These are phyloP conservation scores for Phalacrocorax carbo DNA, from an alignment of 2,113 vertebrate genomes.

Conservation along the genomic window DNA sequence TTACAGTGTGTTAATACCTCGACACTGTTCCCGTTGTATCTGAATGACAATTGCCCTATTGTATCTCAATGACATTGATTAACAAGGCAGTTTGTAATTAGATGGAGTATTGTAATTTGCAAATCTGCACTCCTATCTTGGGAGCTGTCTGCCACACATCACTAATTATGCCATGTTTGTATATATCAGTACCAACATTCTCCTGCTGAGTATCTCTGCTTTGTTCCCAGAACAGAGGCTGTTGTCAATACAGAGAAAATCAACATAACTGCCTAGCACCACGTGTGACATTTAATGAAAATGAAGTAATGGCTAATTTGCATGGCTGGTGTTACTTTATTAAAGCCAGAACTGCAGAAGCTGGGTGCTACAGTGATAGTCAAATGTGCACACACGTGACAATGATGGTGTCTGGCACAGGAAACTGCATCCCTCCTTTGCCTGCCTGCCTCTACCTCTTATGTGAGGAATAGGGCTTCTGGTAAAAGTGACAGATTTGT, in stretches of 20 bases:
- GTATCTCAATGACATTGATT: background rate
- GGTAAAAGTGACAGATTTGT: background rate
- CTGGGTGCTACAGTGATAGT: background rate
- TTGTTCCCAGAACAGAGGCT: background rate
- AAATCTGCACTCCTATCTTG: background rate
- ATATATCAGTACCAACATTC: background rate
- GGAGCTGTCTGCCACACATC: background rate
- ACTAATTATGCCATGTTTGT: background rate
- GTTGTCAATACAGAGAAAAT: background rate
- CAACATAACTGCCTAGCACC: background rate
- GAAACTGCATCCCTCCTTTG: background rate
- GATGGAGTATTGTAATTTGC: background rate
- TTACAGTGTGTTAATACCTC: background rate
- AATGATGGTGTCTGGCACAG: background rate
- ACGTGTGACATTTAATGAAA: slow-evolving; percentile 11
- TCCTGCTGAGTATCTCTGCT: slow-evolving; percentile 7
- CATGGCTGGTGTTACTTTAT: background rate
- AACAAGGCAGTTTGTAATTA: background rate
- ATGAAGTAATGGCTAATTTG: slow-evolving; percentile 9
- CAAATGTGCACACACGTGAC: background rate
- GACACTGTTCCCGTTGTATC: background rate
- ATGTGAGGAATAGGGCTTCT: background rate
- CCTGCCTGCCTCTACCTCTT: background rate
- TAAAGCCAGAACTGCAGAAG: background rate
- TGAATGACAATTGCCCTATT: background rate